phyloP scores from a whole-genome alignment of 1,140 invertebrate genomes.

The Phthorimaea operculella region DNA sequence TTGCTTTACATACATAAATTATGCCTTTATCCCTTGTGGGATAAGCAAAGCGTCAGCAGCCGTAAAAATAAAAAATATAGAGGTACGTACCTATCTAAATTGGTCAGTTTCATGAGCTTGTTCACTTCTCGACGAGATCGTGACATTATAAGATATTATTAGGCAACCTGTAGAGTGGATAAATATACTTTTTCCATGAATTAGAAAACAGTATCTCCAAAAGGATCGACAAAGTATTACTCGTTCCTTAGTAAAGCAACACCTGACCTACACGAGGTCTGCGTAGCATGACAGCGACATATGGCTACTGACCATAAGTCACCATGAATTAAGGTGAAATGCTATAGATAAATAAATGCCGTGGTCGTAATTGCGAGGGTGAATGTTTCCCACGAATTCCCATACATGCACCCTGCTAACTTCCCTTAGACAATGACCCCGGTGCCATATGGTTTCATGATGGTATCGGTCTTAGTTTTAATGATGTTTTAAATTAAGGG shows the following conservation, averaged over 20 bases:
- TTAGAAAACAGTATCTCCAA: too few relatives aligned
- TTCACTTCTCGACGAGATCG: too few relatives aligned
- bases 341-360: background rate
- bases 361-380: slow-evolving; percentile 6
- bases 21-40: too few relatives aligned
- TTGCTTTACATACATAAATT: too few relatives aligned
- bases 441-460: slow-evolving; percentile 9
- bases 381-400: slow-evolving; percentile 9
- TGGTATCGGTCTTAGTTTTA: slow-evolving; percentile 6
- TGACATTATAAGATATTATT: too few relatives aligned
- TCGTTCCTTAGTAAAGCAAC: background rate
- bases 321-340: background rate
- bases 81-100: too few relatives aligned
- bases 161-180: too few relatives aligned
- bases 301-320: slow-evolving; percentile 7
- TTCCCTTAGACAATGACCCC: background rate
- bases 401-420: background rate
- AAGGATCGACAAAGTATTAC: too few relatives aligned
- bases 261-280: background rate
- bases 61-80: too few relatives aligned
- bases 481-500: background rate
- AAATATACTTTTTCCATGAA: too few relatives aligned
- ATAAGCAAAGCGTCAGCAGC: too few relatives aligned
- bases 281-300: background rate
- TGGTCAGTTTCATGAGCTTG: too few relatives aligned